A percentile compares a stretch with the other conserved stretches of the same genome.
Evolutionary conservation across 2,888 invertebrate species (phyloP).

Genomic region (Clivina fossor): DNA sequence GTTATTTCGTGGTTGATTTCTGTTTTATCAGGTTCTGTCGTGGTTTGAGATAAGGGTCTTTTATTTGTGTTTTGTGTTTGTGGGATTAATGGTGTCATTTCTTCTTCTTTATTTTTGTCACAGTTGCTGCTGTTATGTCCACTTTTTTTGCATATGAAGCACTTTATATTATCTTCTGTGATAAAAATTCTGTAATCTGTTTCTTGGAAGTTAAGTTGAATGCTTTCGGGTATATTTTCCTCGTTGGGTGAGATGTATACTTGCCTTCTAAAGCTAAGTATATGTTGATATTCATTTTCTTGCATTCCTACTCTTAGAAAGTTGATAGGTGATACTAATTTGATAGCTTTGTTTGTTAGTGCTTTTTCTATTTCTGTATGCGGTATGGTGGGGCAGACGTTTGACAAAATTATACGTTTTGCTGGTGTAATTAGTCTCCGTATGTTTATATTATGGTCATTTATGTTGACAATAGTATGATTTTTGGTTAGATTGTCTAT

Average conservation of each 20-base stretch:
- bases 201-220: background rate
- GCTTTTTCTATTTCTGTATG: background rate
- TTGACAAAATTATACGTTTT: slow-evolving; percentile 27
- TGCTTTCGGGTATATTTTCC: background rate
- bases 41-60: background rate
- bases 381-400: slow-evolving; percentile 13
- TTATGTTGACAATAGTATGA: slow-evolving; percentile 6
- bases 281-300: slow-evolving; percentile 9
- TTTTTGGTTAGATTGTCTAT: slow-evolving; percentile 15
- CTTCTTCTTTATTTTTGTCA: background rate
- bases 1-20: background rate
- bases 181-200: slow-evolving; percentile 3
- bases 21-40: background rate
- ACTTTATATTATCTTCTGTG: background rate
- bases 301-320: slow-evolving; percentile 1
- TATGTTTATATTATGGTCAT: slow-evolving; percentile 6
- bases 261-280: slow-evolving; percentile 39
- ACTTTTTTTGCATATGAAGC: slow-evolving; percentile 1
- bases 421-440: slow-evolving; percentile 2
- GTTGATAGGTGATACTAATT: background rate
- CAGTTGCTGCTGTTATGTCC: slow-evolving; percentile 3
- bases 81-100: background rate
- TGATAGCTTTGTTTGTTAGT: background rate
- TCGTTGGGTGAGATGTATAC: background rate
- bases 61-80: background rate